Base-by-base conservation (phyloP, 2,797 vertebrate species). In the Mionectes olivaceus region DNA sequence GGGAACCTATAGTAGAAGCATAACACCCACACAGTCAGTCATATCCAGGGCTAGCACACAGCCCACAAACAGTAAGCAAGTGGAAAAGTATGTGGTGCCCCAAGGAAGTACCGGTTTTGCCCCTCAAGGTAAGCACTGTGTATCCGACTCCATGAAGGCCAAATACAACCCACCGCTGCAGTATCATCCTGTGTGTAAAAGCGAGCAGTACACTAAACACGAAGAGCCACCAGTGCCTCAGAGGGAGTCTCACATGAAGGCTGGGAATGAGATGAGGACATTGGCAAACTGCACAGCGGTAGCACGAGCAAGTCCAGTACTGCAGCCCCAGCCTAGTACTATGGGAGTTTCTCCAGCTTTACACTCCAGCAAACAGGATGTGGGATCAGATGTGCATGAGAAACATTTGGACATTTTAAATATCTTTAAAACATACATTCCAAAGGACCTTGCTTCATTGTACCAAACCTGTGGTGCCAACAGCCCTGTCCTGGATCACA, bases 401-500 rank as follows among this genome's bases (percentile, higher is more conserved):
- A 98, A 98, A 91, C 97, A 96, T 77, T 68, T 98, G 94, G 99
- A 99, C 81, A 92, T 99, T 97, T 97, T 99, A 96, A 98, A 97
- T 96, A 98, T 99, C 88, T 98, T 99, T 94, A 99, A 99, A 98
- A 99, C 98, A 43, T 99, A 99, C 98, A 99, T 98, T 98, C 98
- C 99, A 97, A 99, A 99, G 75, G 99, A 99, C 84, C 97, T 99
- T 81, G 98, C 99, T 68, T 97, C 98, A 3, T 97, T 99, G 67
- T 99, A 99, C 98, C 99, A 99, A 96, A 99, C 99, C 97, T 99
- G 99, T 98, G 98, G 99, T 53, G 98, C 98, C 83, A 98, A 98
- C 63, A 98, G 98, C 96, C 98, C 98, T 19, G 98, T 98, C 93
- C 93, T 98, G 39, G 99, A 99, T 95, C 99, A 99, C 83, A 95